These are phyloP conservation scores for Thyatira batis DNA, from an alignment of 2,888 invertebrate species.

Conservation along the genomic window DNA sequence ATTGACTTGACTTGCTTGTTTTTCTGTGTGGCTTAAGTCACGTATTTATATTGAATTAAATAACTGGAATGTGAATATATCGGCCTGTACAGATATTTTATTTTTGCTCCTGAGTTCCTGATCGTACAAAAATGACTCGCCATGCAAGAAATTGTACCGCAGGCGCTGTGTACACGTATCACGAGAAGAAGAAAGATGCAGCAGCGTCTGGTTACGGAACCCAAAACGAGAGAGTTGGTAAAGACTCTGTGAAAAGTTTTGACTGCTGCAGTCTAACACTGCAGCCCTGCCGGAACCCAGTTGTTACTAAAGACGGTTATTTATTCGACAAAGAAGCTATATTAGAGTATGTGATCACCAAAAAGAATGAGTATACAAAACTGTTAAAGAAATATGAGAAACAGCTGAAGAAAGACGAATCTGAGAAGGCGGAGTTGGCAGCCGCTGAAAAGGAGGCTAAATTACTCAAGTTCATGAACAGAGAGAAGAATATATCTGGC, in stretches of 20 bases:
- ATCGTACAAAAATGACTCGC: constrained; percentile 89
- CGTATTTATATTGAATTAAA: too few species aligned
- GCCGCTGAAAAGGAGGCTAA: constrained; percentile 89
- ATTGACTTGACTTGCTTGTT: too few species aligned
- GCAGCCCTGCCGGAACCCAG: constrained; percentile 97
- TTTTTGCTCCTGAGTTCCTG: neutral
- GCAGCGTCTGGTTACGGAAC: constrained; percentile 96
- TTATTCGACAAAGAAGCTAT: constrained; percentile 99
- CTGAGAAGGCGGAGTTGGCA: constrained; percentile 86
- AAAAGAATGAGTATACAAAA: constrained; percentile 94
- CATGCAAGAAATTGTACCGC: constrained; percentile 99
- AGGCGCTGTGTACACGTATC: constrained; percentile 98
- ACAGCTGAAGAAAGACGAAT: constrained; percentile 89
- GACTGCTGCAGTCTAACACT: constrained; percentile 98
- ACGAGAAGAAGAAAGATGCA: constrained; percentile 98
- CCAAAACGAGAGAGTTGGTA: constrained; percentile 92
- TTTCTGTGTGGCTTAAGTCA: too few species aligned
- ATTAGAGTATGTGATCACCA: constrained; percentile 95
- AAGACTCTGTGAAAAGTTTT: constrained; percentile 95
- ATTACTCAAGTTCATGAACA: constrained; percentile 90
- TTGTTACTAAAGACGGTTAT: constrained; percentile 92
- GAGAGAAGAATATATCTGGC: constrained; percentile 89
- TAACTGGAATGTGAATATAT: too few species aligned
- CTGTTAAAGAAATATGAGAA: constrained; percentile 96
- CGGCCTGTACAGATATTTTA: too few species aligned